phyloP scores from a whole-genome alignment of 2,113 vertebrate species.

The Ptilonorhynchus violaceus region DNA sequence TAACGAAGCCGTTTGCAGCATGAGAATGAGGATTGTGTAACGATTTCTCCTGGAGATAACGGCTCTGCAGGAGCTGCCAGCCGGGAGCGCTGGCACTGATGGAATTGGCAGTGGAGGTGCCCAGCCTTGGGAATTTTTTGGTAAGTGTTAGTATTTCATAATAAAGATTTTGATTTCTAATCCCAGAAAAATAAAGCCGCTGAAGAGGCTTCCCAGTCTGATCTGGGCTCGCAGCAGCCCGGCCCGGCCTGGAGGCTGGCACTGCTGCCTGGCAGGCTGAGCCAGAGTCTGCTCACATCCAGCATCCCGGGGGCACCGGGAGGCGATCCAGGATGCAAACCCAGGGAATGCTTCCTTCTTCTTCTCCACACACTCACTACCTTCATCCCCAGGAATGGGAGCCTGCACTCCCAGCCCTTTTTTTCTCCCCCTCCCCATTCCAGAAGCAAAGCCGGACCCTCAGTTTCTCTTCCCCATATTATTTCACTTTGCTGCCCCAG shows the following conservation, averaged over 20 bases:
- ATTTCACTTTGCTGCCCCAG: neutral
- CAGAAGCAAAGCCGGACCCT: neutral
- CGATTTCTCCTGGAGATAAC: neutral
- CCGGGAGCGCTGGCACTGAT: neutral
- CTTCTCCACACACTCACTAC: neutral
- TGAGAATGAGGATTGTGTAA: slow-evolving; percentile 21
- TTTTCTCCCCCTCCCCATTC: neutral
- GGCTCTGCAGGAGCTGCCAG: neutral
- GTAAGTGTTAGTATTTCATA: neutral
- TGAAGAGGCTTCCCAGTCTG: neutral
- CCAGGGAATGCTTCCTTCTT: neutral
- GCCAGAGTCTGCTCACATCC: neutral
- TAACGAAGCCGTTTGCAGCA: neutral
- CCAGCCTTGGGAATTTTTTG: neutral
- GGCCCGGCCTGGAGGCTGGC: neutral
- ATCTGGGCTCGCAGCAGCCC: neutral
- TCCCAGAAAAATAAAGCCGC: neutral
- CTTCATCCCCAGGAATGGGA: neutral
- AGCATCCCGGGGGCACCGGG: neutral
- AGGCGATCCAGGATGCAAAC: neutral
- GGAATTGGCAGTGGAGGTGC: neutral
- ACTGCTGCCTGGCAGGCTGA: neutral
- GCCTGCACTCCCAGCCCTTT: neutral
- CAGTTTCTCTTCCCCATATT: neutral
- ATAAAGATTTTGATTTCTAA: neutral